Evolutionary conservation across 2,797 vertebrate species (phyloP), one percentile per base, ranked within the genome.

Genomic region (Siniperca obscura): DNA sequence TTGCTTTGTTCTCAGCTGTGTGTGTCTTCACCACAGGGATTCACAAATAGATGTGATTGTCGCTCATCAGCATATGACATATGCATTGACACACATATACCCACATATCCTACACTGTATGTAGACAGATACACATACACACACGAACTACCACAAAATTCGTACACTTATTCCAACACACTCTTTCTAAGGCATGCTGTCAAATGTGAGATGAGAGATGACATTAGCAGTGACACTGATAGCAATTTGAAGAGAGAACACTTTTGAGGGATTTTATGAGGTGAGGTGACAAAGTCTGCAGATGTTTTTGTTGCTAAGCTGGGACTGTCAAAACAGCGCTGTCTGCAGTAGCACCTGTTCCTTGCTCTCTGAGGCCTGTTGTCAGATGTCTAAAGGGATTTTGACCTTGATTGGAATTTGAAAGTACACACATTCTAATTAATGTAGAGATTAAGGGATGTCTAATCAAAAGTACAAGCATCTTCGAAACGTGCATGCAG

Each of bases 261-360:
- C 62, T 34, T 87, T 36, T 81, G 46, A 81, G 34, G 46, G 59
- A 34, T 70, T 82, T 76, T 72, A 85, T 44, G 70, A 83, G 73
- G 61, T 65, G 67, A 76, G 74, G 71, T 76, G 77, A 84, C 66
- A 68, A 65, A 69, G 68, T 80, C 76, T 83, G 71, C 68, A 70
- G 70, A 87, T 78, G 84, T 59, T 68, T 62, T 61, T n/a, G 70
- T 67, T 44, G 53, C 12, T 13, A 36, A 4, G 1, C 22, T 48
- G 56, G 50, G 36, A 27, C 48, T 27, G 34, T 53, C 19, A 40
- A 62, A 77, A 42, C 34, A 55, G 36, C 60, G 3, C 70, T 42
- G 67, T 69, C 36, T 30, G 10, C 42, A 1, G 16, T 27, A 19
- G 34, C 68, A 83, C 10, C 42, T 70, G 55, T 67, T 70, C 13